Conservation (phyloP, 30 jellyfish, hydroid and myxozoan genomes). For the Clytia hemisphaerica region DNA sequence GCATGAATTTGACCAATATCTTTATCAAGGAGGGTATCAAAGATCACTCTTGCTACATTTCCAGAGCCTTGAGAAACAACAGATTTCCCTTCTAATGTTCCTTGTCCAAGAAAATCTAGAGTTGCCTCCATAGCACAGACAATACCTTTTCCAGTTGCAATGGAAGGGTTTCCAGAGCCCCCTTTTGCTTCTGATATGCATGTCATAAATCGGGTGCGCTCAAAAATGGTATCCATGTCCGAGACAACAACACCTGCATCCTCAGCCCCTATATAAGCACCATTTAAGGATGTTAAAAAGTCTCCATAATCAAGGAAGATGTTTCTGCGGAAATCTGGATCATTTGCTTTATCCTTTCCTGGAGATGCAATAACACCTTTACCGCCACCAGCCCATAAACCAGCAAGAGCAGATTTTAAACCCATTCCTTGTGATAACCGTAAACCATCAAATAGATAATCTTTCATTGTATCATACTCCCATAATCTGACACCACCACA, state of each 20-base stretch:
- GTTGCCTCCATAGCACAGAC: slow-evolving; percentile 91
- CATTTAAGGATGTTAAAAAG: slow-evolving; percentile 73
- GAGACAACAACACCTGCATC: slow-evolving; percentile 81
- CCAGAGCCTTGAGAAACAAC: slow-evolving; percentile 84
- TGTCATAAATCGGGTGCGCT: slow-evolving; percentile 67
- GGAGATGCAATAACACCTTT: slow-evolving; percentile 90
- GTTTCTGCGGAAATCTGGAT: slow-evolving; percentile 66
- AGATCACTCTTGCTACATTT: slow-evolving; percentile 72
- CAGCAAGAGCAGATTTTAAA: slow-evolving; percentile 84
- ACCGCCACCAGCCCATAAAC: slow-evolving; percentile 99
- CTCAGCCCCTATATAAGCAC: slow-evolving; percentile 90
- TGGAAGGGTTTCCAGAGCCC: slow-evolving; percentile 86
- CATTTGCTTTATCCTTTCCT: slow-evolving; percentile 41
- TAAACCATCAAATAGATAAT: slow-evolving; percentile 65
- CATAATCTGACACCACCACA: slow-evolving; percentile 89
- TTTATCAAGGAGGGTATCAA: slow-evolving; percentile 57
- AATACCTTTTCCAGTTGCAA: slow-evolving; percentile 89
- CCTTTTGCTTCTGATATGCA: slow-evolving; percentile 75
- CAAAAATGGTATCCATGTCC: slow-evolving; percentile 60
- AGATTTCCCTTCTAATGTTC: slow-evolving; percentile 60
- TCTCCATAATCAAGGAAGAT: slow-evolving; percentile 85
- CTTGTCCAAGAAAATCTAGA: slow-evolving; percentile 56
- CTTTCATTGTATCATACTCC: slow-evolving; percentile 65
- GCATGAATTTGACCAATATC: slow-evolving; percentile 72
- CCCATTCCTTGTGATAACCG: slow-evolving; percentile 93